Evolutionary conservation across 2,888 invertebrate species (phyloP), one percentile per base, ranked within the genome.

Genomic region (Nymphalis polychloros): DNA sequence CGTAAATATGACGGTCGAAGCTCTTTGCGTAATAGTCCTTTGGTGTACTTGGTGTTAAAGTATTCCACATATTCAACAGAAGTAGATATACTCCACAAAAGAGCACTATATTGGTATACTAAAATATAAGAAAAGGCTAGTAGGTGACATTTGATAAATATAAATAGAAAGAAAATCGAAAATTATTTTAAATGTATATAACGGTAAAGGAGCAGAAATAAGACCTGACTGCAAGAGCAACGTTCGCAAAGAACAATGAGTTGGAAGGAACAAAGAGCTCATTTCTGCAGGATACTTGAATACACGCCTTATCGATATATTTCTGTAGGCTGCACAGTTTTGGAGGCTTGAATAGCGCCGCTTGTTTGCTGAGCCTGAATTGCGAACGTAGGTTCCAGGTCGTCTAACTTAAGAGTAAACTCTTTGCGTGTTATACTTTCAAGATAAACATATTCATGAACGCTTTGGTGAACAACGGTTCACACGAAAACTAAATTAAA

Each of bases 221-320:
- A 59, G n/a, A 50, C 55, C 49, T 59, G 53, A 59, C 35, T 31
- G 49, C 52, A 4, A 41, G 50, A 64, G 55, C 66, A 68, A 59
- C 59, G 65, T 69, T 65, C 68, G 57, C 59, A 41, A 59, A 62
- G 70, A 80, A 84, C 84, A 85, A 85, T 83, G 80, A 79, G 75
- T 69, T 76, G 70, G 60, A 71, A 68, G 73, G 79, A 83, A 86
- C 86, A 85, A 86, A 86, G 80, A 81, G 78, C 76, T 81, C 83
- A 81, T 85, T 83, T 80, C 79, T 75, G 75, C 75, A 83, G 84
- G 82, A 86, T 77, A 77, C 73, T 74, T 74, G 73, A 74, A 76
- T 76, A 78, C 76, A 77, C 79, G 78, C 79, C 78, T 68, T 68
- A 72, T 70, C 72, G 70, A 72, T 72, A 72, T 70, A 72, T 72